Conservation (phyloP, 2,797 vertebrate species). For the Xyrichtys novacula region DNA sequence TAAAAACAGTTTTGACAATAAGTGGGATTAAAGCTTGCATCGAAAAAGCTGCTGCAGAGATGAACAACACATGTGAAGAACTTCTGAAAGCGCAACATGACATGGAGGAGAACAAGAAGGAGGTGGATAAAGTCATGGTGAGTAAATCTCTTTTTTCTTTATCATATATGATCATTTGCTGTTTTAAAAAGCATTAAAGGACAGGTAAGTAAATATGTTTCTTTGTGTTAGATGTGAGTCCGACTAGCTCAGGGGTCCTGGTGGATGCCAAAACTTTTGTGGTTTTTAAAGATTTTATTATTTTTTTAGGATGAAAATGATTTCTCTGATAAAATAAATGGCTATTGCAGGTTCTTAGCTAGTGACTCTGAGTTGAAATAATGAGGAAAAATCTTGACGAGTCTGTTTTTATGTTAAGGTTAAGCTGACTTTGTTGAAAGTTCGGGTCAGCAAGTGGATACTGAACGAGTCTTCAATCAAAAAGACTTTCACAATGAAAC, state of each 20-base stretch:
- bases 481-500: conserved; percentile 1
- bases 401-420: conserved; percentile 50
- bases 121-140: conserved; percentile 57
- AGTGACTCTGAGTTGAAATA: background rate
- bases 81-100: conserved; percentile 40
- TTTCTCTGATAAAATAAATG: no score
- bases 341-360: no score
- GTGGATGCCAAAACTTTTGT: no score
- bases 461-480: conserved; percentile 25
- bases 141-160: conserved; percentile 14
- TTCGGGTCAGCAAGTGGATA: conserved; percentile 48
- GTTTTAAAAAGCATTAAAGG: background rate
- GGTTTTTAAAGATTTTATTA: no score
- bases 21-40: conserved; percentile 49
- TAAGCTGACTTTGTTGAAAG: conserved; percentile 53
- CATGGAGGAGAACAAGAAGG: conserved; percentile 44
- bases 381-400: background rate
- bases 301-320: no score
- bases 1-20: conserved; percentile 17
- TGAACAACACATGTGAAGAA: conserved; percentile 43
- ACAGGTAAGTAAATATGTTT: no score
- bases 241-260: no score
- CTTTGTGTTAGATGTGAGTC: no score
- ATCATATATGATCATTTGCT: background rate
- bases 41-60: conserved; percentile 48